Base-by-base conservation (phyloP, 2,888 invertebrate genomes). In the Parascotia fuliginaria region DNA sequence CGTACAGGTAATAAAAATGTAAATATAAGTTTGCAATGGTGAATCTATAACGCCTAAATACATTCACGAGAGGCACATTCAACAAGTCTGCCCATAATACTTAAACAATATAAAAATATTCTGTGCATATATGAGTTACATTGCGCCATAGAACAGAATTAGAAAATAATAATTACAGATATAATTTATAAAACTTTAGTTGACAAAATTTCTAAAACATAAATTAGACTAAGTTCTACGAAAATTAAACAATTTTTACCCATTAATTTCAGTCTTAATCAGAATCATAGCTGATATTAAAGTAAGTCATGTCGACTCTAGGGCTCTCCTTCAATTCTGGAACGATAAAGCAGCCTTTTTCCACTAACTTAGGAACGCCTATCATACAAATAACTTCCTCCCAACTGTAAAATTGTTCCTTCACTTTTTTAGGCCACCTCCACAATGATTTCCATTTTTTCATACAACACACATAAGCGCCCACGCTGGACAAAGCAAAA, bases 341-440 rank as follows among this genome's bases (percentile, higher is more conserved):
- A 37, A 55, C 31, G 36, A 34, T 24, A 15, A 32, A 56, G 19
- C 38, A 38, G 27, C 45, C 55, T 39, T 36, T 45, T 11, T 47
- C 48, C 12, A 48, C 29, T 43, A 55, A 42, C 36, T 52, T 60
- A 28, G 55, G 55, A 1, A 42, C 32, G 13, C 59, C 32, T 11
- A 65, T 65, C 42, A 50, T 62, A 40, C 51, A 34, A 24, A 65
- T 14, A 38, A 65, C 37, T 19, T 58, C 48, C 29, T 52, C 39
- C 60, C 60, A 62, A 19, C 24, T 32, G 52, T 55, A 60, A 13
- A 62, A 48, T 41, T 60, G 47, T 27, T 57, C 57, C 37, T 60
- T 55, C 42, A 43, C 55, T 12, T 58, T 47, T 15, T 11, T 34
- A 14, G 62, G 60, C 62, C 60, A 62, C 39, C 32, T 41, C 62